These are phyloP conservation scores for Aethes cnicana DNA, from an alignment of 2,888 invertebrate species.

Conservation along the genomic window DNA sequence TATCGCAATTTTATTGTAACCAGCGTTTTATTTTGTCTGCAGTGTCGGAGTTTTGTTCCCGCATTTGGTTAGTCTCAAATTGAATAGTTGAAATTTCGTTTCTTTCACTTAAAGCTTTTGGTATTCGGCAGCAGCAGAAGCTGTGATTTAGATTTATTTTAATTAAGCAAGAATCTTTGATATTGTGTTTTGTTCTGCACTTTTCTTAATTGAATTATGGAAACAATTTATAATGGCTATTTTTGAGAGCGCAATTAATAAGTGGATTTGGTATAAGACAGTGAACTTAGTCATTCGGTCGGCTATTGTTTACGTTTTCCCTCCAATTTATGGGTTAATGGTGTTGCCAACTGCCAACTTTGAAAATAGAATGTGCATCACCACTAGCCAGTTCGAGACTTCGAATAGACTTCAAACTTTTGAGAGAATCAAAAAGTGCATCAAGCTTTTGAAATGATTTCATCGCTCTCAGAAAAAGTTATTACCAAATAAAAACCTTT, in stretches of 20 bases:
- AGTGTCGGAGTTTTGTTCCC: slow-evolving; percentile 21
- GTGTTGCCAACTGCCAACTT: slow-evolving; percentile 29
- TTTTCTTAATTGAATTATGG: no score
- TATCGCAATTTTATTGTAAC: slow-evolving; percentile 50
- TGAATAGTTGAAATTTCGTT: slow-evolving; percentile 21
- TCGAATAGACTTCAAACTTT: no score
- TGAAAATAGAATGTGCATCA: slow-evolving; percentile 28
- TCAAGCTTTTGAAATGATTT: no score
- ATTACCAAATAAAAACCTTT: no score
- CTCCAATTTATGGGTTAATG: slow-evolving; percentile 29
- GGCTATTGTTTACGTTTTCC: slow-evolving; percentile 28
- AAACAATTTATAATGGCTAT: background rate
- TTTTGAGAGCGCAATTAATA: slow-evolving; percentile 6
- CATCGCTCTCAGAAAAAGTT: no score
- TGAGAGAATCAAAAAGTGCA: no score
- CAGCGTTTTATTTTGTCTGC: slow-evolving; percentile 30
- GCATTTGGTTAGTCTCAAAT: slow-evolving; percentile 26
- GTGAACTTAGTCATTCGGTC: slow-evolving; percentile 29
- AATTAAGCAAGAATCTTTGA: background rate
- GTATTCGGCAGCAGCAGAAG: slow-evolving; percentile 9
- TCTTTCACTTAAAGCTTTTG: slow-evolving; percentile 16
- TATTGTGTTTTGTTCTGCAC: no score
- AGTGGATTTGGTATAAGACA: slow-evolving; percentile 17
- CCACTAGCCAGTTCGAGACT: slow-evolving; percentile 1
- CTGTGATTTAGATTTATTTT: background rate